Conservation (phyloP, 2,797 vertebrate genomes). For the Emydoidea blandingii region DNA sequence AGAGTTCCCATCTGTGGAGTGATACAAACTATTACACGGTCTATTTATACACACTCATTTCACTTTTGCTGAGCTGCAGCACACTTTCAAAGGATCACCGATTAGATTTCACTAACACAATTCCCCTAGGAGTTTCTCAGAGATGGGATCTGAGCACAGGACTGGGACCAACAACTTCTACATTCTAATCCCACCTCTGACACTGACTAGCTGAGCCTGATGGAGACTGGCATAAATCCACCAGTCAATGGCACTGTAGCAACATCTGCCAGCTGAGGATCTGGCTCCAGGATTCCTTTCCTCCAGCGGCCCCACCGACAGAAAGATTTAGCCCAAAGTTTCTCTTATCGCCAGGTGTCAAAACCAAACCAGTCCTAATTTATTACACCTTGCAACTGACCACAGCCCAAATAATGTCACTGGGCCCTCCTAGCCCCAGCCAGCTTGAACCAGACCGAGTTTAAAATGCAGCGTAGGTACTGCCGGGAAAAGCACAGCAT, state of each 20-base stretch:
- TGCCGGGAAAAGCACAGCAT: background rate
- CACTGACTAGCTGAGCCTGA: background rate
- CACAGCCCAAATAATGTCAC: background rate
- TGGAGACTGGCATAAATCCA: background rate
- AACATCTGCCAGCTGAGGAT: background rate
- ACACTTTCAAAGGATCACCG: rapidly evolving
- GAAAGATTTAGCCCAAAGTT: background rate
- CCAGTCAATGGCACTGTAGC: background rate
- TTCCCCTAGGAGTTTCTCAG: background rate
- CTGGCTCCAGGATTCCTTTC: background rate
- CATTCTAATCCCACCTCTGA: background rate
- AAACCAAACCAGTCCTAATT: background rate
- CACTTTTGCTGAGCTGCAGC: too few relatives aligned
- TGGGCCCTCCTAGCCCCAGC: background rate
- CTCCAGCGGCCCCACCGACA: background rate
- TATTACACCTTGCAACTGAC: background rate
- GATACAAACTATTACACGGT: background rate
- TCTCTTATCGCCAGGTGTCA: background rate
- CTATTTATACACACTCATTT: background rate
- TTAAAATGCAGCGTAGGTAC: background rate
- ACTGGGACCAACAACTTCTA: background rate
- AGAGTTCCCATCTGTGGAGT: too few relatives aligned
- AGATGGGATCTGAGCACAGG: background rate
- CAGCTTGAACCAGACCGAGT: background rate
- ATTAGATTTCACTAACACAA: background rate